Conservation (phyloP, 2,797 vertebrate species). For the Anguilla pacifica region DNA sequence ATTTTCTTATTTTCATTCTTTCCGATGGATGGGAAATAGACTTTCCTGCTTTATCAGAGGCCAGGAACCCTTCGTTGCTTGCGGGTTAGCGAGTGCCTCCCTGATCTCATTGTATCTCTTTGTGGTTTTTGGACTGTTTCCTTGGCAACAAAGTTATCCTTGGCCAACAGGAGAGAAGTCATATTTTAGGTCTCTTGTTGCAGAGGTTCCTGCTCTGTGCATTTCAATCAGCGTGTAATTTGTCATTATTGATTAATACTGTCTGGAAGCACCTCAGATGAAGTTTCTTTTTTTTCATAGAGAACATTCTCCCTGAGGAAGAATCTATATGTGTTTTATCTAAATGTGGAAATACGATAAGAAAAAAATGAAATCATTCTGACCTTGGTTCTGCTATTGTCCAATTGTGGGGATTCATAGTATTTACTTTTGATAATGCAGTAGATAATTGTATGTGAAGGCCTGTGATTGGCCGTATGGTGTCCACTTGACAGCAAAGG, state of each 20-base stretch:
- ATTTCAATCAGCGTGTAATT: constrained; percentile 29
- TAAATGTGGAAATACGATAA: neutral
- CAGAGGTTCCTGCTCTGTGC: constrained; percentile 7
- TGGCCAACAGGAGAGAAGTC: constrained; percentile 50
- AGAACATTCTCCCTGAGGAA: neutral
- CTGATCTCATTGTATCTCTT: constrained; percentile 64
- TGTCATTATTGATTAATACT: constrained; percentile 31
- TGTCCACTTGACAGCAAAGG: neutral
- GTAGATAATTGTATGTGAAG: neutral
- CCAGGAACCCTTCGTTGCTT: constrained; percentile 39
- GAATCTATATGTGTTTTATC: neutral
- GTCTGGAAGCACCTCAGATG: constrained; percentile 37
- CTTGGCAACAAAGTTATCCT: constrained; percentile 46
- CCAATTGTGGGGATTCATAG: neutral
- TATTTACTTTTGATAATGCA: neutral
- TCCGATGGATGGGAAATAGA: constrained; percentile 19
- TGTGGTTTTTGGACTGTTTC: constrained; percentile 57
- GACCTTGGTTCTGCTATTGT: neutral
- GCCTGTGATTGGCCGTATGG: neutral
- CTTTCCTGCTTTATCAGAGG: neutral
- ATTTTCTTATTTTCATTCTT: constrained; percentile 15
- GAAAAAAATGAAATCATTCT: neutral
- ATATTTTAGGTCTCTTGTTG: constrained; percentile 42
- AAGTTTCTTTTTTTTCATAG: neutral
- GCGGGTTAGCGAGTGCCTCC: constrained; percentile 47